These are phyloP conservation scores for Acanthis flammea DNA, from an alignment of 2,797 vertebrate genomes.

Conservation along the genomic window DNA sequence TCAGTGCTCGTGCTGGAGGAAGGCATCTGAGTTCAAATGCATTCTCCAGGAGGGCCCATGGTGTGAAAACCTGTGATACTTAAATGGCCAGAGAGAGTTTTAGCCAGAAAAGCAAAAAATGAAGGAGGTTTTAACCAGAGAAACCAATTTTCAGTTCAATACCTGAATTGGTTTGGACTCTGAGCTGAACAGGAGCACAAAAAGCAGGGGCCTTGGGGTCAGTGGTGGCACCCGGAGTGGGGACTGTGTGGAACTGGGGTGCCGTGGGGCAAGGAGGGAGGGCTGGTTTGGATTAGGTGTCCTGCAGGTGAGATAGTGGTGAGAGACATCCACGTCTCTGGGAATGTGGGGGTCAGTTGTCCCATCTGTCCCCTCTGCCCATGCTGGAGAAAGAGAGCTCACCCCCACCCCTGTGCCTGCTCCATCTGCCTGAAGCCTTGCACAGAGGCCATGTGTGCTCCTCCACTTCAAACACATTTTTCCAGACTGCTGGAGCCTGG, in stretches of 20 bases:
- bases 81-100: neutral
- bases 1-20: rapidly evolving
- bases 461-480: neutral
- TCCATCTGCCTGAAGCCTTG: neutral
- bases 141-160: neutral
- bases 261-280: neutral
- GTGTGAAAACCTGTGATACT: rapidly evolving
- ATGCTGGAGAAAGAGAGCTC: neutral
- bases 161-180: neutral
- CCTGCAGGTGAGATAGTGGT: neutral
- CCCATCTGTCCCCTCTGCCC: neutral
- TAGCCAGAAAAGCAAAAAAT: neutral
- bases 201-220: neutral
- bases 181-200: neutral
- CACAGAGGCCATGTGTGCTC: neutral
- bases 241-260: neutral
- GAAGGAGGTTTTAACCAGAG: neutral
- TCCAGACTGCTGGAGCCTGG: neutral
- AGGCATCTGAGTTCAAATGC: neutral
- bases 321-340: neutral
- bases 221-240: neutral
- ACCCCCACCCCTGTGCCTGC: rapidly evolving
- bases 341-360: neutral
- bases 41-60: neutral
- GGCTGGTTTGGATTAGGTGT: neutral